Evolutionary conservation across 2,888 invertebrate species (phyloP).

Genomic region (Athalia cordata): DNA sequence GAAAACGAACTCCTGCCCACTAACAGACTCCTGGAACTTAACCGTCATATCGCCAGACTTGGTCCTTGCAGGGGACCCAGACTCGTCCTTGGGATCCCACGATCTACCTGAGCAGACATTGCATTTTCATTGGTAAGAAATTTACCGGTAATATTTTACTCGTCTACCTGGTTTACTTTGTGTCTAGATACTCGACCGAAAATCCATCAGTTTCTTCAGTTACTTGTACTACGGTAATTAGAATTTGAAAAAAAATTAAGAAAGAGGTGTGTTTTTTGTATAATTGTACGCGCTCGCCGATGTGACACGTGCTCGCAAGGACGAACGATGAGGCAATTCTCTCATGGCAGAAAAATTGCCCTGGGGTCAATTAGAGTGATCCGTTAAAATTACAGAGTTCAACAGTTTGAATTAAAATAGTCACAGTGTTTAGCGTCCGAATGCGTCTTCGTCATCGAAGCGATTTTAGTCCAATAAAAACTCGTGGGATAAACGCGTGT

Average conservation of each 20-base stretch:
- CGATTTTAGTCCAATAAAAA: constrained; percentile 19
- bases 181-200: too few species aligned
- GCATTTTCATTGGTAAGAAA: constrained; percentile 40
- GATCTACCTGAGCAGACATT: constrained; percentile 41
- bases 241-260: too few species aligned
- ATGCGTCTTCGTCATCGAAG: constrained; percentile 7
- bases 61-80: constrained; percentile 31
- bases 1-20: not conserved
- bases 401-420: not conserved
- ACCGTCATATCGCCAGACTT: constrained; percentile 9
- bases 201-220: not conserved
- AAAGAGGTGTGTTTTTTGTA: not conserved
- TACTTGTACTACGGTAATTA: not conserved
- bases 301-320: constrained; percentile 12
- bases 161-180: too few species aligned
- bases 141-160: not conserved
- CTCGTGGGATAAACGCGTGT: not conserved
- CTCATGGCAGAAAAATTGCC: not conserved
- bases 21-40: constrained; percentile 19
- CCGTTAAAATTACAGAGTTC: too few species aligned
- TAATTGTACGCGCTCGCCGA: not conserved
- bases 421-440: constrained; percentile 4
- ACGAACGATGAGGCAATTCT: constrained; percentile 11
- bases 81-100: constrained; percentile 30
- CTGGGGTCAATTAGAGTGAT: too few species aligned